Conservation (phyloP, 1,140 invertebrate species). For the Aricia agestis region DNA sequence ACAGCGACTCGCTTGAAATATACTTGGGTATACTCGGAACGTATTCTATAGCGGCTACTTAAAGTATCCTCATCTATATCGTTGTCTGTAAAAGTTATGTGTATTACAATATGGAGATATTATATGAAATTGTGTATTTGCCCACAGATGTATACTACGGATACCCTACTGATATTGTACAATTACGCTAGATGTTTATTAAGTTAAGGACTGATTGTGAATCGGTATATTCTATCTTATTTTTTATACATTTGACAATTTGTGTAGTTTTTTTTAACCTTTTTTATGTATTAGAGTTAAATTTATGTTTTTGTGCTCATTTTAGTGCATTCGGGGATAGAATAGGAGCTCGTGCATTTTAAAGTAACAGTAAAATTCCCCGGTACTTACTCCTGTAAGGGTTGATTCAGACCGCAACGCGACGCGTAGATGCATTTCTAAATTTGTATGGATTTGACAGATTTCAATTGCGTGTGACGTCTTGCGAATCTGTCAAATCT, state of each 20-base stretch:
- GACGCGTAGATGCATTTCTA: too few species aligned
- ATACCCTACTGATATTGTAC: conserved; percentile 21
- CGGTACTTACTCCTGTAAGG: too few species aligned
- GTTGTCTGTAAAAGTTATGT: not conserved
- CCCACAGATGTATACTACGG: conserved; percentile 15
- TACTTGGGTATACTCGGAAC: not conserved
- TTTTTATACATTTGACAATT: conserved; percentile 51
- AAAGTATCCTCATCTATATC: not conserved
- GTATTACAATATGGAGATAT: not conserved
- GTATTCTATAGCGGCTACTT: not conserved
- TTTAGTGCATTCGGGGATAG: conserved; percentile 20
- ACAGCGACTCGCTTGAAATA: not conserved
- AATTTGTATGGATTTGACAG: too few species aligned
- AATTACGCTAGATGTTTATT: conserved; percentile 20
- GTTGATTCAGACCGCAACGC: too few species aligned
- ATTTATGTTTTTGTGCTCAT: conserved; percentile 18
- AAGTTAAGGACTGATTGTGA: conserved; percentile 46
- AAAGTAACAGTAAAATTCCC: too few species aligned
- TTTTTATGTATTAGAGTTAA: conserved; percentile 18
- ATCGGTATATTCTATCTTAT: conserved; percentile 45
- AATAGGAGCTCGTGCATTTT: not conserved
- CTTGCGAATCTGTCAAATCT: too few species aligned
- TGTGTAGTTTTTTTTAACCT: conserved; percentile 34
- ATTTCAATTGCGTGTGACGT: too few species aligned
- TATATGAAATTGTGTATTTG: not conserved